These are phyloP conservation scores for Melanotaenia trifasciata DNA, from an alignment of 2,797 vertebrate genomes.

Conservation along the genomic window DNA sequence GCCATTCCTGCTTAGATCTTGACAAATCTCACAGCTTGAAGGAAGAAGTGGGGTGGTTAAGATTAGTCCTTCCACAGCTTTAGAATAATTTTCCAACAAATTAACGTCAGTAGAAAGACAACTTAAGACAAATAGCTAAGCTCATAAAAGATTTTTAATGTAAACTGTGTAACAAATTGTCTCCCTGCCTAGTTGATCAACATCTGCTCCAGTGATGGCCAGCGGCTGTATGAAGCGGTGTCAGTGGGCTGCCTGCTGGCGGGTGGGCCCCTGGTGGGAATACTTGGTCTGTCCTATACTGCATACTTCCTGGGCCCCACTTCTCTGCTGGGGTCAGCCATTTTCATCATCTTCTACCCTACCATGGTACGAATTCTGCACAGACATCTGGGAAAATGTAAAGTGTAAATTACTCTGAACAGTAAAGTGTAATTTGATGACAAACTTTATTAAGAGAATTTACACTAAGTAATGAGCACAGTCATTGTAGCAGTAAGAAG, in stretches of 20 bases:
- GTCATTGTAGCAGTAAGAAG: background rate
- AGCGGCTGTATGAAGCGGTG: slow-evolving; percentile 84
- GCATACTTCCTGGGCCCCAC: slow-evolving; percentile 84
- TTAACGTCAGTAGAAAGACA: slow-evolving; percentile 33
- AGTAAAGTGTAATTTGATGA: too few relatives aligned
- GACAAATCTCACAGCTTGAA: slow-evolving; percentile 50
- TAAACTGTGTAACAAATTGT: slow-evolving; percentile 12
- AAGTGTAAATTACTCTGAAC: background rate
- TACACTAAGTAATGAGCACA: background rate
- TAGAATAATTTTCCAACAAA: slow-evolving; percentile 57
- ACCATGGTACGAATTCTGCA: slow-evolving; percentile 76
- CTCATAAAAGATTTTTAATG: slow-evolving; percentile 1
- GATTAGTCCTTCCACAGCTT: slow-evolving; percentile 60
- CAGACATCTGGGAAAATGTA: slow-evolving; percentile 5
- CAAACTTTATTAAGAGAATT: background rate
- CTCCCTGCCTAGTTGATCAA: slow-evolving; percentile 82
- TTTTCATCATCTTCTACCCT: slow-evolving; percentile 87
- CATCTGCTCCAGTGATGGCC: slow-evolving; percentile 87
- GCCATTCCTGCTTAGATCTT: slow-evolving; percentile 42
- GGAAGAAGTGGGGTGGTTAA: slow-evolving; percentile 31
- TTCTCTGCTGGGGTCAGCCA: slow-evolving; percentile 83
- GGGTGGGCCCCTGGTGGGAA: slow-evolving; percentile 83
- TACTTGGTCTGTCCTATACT: slow-evolving; percentile 85
- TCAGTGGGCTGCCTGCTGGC: slow-evolving; percentile 82
- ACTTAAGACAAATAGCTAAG: background rate